Evolutionary conservation across 2,113 vertebrate genomes (phyloP), one percentile per base, ranked within the genome.

Genomic region (Fulmarus glacialis): DNA sequence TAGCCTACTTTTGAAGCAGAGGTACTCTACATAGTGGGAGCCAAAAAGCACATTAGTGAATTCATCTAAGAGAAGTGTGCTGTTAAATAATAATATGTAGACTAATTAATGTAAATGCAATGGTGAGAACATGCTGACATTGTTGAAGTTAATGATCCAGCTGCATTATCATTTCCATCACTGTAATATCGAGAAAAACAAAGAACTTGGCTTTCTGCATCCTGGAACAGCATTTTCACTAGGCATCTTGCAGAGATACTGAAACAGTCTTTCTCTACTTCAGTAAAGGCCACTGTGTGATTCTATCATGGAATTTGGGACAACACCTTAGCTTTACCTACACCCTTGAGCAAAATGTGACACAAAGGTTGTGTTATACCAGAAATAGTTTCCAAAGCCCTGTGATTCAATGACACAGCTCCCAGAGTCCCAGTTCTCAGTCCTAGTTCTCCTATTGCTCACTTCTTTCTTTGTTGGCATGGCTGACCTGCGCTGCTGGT

Each of bases 81-180:
- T 93, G 88, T 97, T 97, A 95, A 96, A 93, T 94, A 95, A 91
- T 79, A 86, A 90, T 92, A 91, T 30, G 80, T 64, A 84, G 93
- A 22, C 73, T 96, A 94, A 97, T 96, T 92, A 96, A 97, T 89
- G 94, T 63, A 90, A 92, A 96, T 93, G 96, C 79, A 92, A 45
- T 90, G 71, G 86, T 67, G 90, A 92, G 94, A 93, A 96, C 87
- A 87, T 60, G 82, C 93, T 96, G 95, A 96, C 92, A 95, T 63
- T 85, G 90, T 96, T 93, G 84, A 85, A 97, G 92, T 93, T 96
- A 96, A 96, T 85, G 95, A 97, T 79, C 80, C 96, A 94, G 93
- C 92, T 96, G 90, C 88, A 92, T 93, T 96, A 92, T 83, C 45
- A 82, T 74, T 91, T 89, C 58, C 42, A 66, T 34, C 71, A 30